Conservation (phyloP, 2,113 vertebrate genomes). For the Trichechus manatus region DNA sequence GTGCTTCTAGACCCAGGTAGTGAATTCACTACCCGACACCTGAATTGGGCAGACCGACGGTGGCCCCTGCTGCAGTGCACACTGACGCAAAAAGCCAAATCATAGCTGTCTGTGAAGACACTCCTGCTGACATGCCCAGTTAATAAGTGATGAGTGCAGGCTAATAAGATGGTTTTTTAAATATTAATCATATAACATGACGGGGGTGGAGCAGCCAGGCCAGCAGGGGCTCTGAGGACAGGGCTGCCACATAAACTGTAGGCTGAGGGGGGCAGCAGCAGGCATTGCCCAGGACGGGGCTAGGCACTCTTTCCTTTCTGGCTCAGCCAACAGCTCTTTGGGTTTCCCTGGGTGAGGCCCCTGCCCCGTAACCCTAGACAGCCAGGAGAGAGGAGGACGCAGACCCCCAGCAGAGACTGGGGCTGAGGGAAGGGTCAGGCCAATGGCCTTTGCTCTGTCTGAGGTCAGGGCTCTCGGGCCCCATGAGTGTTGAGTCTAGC, state of each 20-base stretch:
- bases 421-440: neutral
- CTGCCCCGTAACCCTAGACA: fast-evolving
- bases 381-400: no score
- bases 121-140: neutral
- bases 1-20: neutral
- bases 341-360: neutral
- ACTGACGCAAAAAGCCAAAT: neutral
- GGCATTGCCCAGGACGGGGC: neutral
- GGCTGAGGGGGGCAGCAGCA: neutral
- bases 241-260: fast-evolving
- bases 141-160: constrained; percentile 80
- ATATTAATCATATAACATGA: constrained; percentile 63
- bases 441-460: no score
- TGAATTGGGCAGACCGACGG: no score
- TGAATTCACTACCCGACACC: neutral
- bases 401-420: fast-evolving
- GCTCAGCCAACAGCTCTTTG: neutral
- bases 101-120: neutral
- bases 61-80: neutral
- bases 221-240: fast-evolving
- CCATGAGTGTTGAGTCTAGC: fast-evolving
- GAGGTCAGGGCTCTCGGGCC: neutral
- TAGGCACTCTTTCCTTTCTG: neutral
- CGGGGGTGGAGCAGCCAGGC: neutral
- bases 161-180: constrained; percentile 74